Conservation (phyloP, 1,140 invertebrate genomes). For the Radopholus similis region DNA sequence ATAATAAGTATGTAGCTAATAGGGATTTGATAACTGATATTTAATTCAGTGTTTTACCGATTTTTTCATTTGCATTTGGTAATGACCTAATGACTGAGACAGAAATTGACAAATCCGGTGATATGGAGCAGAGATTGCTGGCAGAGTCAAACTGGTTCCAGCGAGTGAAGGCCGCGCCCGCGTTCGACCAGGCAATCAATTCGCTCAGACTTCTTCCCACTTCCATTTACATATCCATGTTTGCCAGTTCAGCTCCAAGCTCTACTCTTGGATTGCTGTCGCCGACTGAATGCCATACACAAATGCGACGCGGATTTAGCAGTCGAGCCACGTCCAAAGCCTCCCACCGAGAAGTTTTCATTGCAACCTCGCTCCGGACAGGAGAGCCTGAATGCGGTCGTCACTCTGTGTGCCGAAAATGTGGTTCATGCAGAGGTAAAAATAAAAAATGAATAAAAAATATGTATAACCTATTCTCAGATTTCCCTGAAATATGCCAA, state of each 20-base stretch:
- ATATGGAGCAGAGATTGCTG: not conserved
- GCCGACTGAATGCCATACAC: constrained; percentile 15
- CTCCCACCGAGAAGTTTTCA: constrained; percentile 18
- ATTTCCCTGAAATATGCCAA: constrained; percentile 31
- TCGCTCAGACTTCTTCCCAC: not conserved
- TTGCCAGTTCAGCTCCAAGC: not conserved
- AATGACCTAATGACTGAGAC: not conserved
- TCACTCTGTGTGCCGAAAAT: constrained; percentile 6
- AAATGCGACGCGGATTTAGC: constrained; percentile 3
- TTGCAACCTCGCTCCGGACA: constrained; percentile 15
- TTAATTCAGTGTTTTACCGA: no score
- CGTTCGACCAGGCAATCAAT: constrained; percentile 13
- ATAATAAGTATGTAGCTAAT: no score
- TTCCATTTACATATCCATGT: no score
- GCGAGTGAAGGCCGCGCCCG: constrained; percentile 3
- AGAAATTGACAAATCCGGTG: not conserved
- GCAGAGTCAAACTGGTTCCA: constrained; percentile 15
- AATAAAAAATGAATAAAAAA: constrained; percentile 15
- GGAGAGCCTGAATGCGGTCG: constrained; percentile 17
- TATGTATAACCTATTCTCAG: not conserved
- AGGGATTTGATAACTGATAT: no score
- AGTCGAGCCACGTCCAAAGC: constrained; percentile 3
- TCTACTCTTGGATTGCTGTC: constrained; percentile 17
- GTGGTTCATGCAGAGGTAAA: constrained; percentile 23
- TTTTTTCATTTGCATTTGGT: no score